phyloP scores from a whole-genome alignment of 92 coral and sea anemone species.

The Epizoanthus illoricatus region DNA sequence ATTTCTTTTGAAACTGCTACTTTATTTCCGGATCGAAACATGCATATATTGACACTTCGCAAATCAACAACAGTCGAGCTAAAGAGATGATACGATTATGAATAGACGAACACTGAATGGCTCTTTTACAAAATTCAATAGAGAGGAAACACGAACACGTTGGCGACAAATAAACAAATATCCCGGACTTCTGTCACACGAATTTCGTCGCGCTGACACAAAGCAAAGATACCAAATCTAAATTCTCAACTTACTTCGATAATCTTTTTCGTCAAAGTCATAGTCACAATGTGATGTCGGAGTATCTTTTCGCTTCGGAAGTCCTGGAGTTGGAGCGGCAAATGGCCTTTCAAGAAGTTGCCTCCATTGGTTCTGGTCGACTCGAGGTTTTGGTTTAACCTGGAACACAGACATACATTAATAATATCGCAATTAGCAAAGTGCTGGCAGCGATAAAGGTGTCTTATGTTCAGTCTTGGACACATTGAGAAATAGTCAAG shows the following conservation, averaged over 20 bases:
- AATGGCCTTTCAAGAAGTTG: slow-evolving; percentile 31
- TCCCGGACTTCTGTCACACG: neutral
- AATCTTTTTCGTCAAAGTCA: slow-evolving; percentile 41
- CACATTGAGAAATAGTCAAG: neutral
- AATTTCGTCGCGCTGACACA: neutral
- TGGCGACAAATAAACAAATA: neutral
- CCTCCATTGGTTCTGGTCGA: slow-evolving; percentile 33
- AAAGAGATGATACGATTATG: neutral
- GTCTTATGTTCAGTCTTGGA: neutral
- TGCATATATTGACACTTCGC: slow-evolving; percentile 1
- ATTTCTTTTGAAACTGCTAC: neutral
- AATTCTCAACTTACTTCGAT: slow-evolving; percentile 38
- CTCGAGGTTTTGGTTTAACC: slow-evolving; percentile 10
- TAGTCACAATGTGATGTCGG: slow-evolving; percentile 28
- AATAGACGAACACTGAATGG: neutral
- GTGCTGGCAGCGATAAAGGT: neutral
- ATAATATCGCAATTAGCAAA: slow-evolving; percentile 21
- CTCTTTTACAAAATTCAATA: neutral
- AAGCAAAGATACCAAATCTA: neutral
- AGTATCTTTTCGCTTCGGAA: slow-evolving; percentile 21
- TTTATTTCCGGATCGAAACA: slow-evolving; percentile 23
- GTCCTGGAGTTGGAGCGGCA: slow-evolving; percentile 28
- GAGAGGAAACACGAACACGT: neutral
- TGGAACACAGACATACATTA: slow-evolving; percentile 17
- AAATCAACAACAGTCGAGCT: neutral